Evolutionary conservation across 2,888 invertebrate genomes (phyloP).

Genomic region (Teleiodes luculella): DNA sequence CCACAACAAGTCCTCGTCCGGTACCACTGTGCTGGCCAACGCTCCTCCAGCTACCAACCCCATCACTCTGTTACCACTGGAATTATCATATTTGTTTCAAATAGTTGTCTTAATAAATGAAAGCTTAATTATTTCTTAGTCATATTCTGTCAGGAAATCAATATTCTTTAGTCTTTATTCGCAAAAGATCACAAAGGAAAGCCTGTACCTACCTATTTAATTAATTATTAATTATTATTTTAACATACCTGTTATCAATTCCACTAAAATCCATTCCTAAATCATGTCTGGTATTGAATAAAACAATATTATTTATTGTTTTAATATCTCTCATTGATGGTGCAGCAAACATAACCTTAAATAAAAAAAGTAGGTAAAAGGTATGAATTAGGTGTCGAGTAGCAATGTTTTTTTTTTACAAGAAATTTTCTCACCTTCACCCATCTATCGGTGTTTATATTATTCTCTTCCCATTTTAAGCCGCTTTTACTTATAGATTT

Average conservation of each 20-base stretch:
- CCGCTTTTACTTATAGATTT: too few species aligned
- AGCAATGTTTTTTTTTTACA: neutral
- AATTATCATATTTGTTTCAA: neutral
- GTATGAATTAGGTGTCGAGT: neutral
- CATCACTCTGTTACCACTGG: slow-evolving; percentile 79
- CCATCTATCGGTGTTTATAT: too few species aligned
- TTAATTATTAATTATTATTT: too few species aligned
- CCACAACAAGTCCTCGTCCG: slow-evolving; percentile 77
- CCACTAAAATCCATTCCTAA: slow-evolving; percentile 54
- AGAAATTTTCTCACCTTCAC: too few species aligned
- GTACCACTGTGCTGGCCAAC: slow-evolving; percentile 76
- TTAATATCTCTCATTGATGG: slow-evolving; percentile 36
- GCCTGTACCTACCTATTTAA: too few species aligned
- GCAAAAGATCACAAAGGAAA: too few species aligned
- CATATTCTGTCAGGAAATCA: too few species aligned
- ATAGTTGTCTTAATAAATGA: too few species aligned
- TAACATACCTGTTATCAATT: slow-evolving; percentile 40
- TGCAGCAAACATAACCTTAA: slow-evolving; percentile 44
- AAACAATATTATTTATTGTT: slow-evolving; percentile 30
- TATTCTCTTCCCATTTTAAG: too few species aligned
- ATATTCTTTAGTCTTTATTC: too few species aligned
- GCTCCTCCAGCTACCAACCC: slow-evolving; percentile 77
- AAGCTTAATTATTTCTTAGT: too few species aligned
- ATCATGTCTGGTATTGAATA: slow-evolving; percentile 12
- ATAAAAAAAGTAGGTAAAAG: neutral